Evolutionary conservation across 2,888 invertebrate species (phyloP), one percentile per base, ranked within the genome.

Genomic region (Eurytoma californica): DNA sequence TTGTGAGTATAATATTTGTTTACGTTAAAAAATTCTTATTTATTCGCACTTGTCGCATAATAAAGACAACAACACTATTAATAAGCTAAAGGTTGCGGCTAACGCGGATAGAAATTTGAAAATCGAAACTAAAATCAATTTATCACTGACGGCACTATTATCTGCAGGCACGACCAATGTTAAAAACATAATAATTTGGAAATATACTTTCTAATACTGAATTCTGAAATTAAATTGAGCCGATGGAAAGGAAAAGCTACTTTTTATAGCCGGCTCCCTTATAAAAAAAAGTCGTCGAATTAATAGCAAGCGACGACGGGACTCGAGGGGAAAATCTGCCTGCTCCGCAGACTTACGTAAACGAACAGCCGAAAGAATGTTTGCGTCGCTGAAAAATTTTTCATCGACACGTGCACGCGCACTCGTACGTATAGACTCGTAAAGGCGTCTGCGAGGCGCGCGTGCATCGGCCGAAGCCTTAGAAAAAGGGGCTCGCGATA

Each of bases 201-300:
- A 76, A 57, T 63, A 67, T 24, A 77, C 77, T 77, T 77, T 77
- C 77, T 66, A 53, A 49, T 51, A 7, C 3, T n/a, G 5, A 63
- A 72, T 58, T 72, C 60, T 72, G 70, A 77, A 70, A 51, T 49
- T 69, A 72, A 70, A 16, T 30, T 57, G 39, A 72, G 28, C 58
- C 20, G 66, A 77, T 39, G 65, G 55, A 24, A 49, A 14, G 69
- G 60, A 70, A 70, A 70, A 49, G 13, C 24, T 7, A 58, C 20
- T 60, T 58, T 47, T 55, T 53, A n/a, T n/a, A 13, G 7, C n/a
- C 16, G 12, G 30, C 30, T 9, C 39, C 49, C 28, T 57, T 72
- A 61, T 67, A 58, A 24, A 24, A 67, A 24, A 67, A 16, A 18
- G 18, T 1, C 7, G 3, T 49, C 47, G 24, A 30, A 57, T 66